Evolutionary conservation across 2,113 vertebrate species (phyloP).

Genomic region (Bubo blakistoni): DNA sequence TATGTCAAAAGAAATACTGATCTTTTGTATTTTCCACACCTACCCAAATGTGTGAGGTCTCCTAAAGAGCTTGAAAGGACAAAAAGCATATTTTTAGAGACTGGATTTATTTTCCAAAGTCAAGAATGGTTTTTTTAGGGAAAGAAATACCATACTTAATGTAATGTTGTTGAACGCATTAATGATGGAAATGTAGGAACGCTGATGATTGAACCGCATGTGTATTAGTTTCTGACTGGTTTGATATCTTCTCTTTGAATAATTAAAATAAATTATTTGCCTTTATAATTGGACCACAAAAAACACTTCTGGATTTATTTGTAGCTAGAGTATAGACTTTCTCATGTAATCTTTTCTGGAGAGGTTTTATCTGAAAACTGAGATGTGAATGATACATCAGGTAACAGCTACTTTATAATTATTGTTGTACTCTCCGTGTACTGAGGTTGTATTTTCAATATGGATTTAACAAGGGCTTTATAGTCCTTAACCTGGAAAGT

Average conservation of each 20-base stretch:
- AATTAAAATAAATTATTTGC: neutral
- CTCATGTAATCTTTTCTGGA: neutral
- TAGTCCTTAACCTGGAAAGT: neutral
- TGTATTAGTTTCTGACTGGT: neutral
- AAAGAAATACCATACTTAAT: neutral
- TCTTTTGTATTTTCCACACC: neutral
- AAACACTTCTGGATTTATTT: neutral
- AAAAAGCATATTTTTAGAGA: neutral
- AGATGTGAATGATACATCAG: neutral
- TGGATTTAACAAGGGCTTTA: neutral
- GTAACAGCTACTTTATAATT: neutral
- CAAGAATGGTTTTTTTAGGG: neutral
- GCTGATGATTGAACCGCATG: neutral
- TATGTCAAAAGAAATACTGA: neutral
- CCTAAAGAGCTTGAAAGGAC: neutral
- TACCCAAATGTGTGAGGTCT: neutral
- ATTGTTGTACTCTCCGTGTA: neutral
- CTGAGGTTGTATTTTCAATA: neutral
- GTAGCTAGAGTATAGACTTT: neutral
- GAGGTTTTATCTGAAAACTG: neutral
- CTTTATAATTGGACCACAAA: neutral
- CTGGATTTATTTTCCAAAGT: neutral
- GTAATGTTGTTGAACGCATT: neutral
- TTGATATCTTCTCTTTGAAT: neutral
- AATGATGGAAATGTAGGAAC: neutral